Conservation (phyloP, 2,888 invertebrate genomes). For the Meta bourneti region DNA sequence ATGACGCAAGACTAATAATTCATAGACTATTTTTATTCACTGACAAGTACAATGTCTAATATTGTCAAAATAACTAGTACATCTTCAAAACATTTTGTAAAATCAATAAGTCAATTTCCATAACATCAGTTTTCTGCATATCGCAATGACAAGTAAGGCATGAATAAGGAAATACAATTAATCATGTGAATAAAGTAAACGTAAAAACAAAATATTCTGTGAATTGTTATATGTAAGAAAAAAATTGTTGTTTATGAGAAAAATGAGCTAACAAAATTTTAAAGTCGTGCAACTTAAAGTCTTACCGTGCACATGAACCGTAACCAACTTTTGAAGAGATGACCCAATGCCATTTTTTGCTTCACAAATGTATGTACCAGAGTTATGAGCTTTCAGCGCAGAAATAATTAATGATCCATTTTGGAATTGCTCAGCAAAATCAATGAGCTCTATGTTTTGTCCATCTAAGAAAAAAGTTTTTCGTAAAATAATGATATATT, state of each 20-base stretch:
- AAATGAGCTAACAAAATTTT: no score
- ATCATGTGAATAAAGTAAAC: no score
- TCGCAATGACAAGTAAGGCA: no score
- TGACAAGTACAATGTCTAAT: no score
- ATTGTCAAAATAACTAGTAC: no score
- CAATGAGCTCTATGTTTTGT: not conserved
- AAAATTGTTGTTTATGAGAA: no score
- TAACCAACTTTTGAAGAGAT: constrained; percentile 32
- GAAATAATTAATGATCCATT: constrained; percentile 45
- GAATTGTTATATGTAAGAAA: not conserved
- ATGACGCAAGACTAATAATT: no score
- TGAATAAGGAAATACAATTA: no score
- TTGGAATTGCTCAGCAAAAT: constrained; percentile 5
- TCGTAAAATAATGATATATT: not conserved
- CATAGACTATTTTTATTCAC: no score
- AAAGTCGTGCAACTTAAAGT: not conserved
- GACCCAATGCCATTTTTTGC: constrained; percentile 66
- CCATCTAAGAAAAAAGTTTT: constrained; percentile 4
- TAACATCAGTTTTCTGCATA: no score
- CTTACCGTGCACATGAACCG: constrained; percentile 60
- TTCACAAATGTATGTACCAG: constrained; percentile 61
- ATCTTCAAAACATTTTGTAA: no score
- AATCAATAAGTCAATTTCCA: no score
- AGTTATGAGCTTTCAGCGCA: constrained; percentile 20
- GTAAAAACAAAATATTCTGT: not conserved